Evolutionary conservation across 1,140 invertebrate genomes (phyloP).

Genomic region (Diorhabda carinulata): DNA sequence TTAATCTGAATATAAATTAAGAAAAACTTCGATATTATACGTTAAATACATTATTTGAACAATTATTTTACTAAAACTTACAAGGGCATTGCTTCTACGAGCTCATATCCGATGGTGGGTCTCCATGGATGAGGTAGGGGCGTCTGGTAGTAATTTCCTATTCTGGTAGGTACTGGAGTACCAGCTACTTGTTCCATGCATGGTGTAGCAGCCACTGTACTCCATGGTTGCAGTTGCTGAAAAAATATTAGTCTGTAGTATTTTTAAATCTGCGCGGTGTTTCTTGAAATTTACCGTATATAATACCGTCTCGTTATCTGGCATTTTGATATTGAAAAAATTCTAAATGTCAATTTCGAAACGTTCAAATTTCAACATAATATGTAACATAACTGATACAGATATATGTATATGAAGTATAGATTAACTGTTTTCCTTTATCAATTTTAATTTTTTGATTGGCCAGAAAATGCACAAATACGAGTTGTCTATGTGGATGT

Average conservation of each 20-base stretch:
- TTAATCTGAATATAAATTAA: no score
- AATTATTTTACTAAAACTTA: conserved; percentile 39
- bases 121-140: conserved; percentile 69
- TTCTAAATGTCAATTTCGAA: no score
- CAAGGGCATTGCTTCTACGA: conserved; percentile 66
- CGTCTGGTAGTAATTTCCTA: conserved; percentile 55
- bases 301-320: background rate
- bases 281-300: background rate
- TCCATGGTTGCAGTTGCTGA: conserved; percentile 66
- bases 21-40: no score
- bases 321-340: background rate
- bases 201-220: conserved; percentile 53
- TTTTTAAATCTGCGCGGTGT: background rate
- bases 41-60: no score
- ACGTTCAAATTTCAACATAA: no score
- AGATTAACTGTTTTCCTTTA: no score
- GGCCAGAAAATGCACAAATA: no score
- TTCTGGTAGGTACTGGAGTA: conserved; percentile 49
- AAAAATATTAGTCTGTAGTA: conserved; percentile 27
- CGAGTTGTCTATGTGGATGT: no score
- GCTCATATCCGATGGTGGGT: conserved; percentile 71
- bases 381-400: no score
- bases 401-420: no score
- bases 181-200: conserved; percentile 58
- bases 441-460: no score